Percentiles rank a stretch among this genome's conserved stretches.
Evolutionary conservation across 2,113 vertebrate genomes (phyloP).

Genomic region (Cromileptes altivelis): DNA sequence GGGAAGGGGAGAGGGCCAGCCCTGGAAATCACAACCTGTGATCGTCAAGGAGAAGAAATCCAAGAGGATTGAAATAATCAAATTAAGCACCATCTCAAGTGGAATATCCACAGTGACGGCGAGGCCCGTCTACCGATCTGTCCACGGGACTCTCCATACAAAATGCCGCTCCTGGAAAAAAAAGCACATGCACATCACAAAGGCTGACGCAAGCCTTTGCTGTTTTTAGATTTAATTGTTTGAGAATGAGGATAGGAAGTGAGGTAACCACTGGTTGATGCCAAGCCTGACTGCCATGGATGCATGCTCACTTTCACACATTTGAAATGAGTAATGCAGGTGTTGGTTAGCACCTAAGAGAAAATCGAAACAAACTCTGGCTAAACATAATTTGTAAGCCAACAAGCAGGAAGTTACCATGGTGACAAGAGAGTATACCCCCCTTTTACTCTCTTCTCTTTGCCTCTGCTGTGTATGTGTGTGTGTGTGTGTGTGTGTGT

Average conservation of each 20-base stretch:
- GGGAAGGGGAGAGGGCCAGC: neutral
- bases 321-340: slow-evolving; percentile 28
- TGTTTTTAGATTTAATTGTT: slow-evolving; percentile 35
- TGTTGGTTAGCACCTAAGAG: slow-evolving; percentile 4
- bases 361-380: slow-evolving; percentile 40
- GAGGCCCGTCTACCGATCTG: slow-evolving; percentile 27
- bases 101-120: slow-evolving; percentile 52
- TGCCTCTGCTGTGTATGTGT: neutral
- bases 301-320: slow-evolving; percentile 31
- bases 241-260: slow-evolving; percentile 50
- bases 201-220: neutral
- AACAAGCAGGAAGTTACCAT: slow-evolving; percentile 70
- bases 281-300: neutral
- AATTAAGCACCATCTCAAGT: slow-evolving; percentile 63
- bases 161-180: slow-evolving; percentile 5
- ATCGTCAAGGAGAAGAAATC: slow-evolving; percentile 66
- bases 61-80: slow-evolving; percentile 74
- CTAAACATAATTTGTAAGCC: slow-evolving; percentile 57
- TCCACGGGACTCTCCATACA: neutral
- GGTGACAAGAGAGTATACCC: slow-evolving; percentile 58
- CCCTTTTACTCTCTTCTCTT: neutral
- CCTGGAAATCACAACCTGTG: slow-evolving; percentile 72
- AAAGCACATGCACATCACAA: neutral
- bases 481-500: neutral
- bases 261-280: slow-evolving; percentile 31